Conservation (phyloP, 2,113 vertebrate genomes). For the Pimephales promelas region DNA sequence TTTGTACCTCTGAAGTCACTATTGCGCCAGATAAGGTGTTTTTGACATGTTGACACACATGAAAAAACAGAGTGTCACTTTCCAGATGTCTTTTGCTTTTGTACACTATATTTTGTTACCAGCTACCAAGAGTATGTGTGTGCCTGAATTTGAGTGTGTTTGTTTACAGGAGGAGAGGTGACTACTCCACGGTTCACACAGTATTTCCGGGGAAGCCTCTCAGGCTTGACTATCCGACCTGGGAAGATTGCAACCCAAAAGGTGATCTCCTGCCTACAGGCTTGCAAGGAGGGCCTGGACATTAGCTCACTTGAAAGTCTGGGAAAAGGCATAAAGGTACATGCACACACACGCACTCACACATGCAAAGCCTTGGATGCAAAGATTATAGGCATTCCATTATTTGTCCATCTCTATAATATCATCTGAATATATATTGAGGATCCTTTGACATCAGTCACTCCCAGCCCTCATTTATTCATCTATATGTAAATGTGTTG, state of each 20-base stretch:
- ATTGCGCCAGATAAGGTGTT: background rate
- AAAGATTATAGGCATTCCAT: background rate
- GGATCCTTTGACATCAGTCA: slow-evolving; percentile 31
- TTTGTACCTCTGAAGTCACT: background rate
- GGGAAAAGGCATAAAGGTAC: slow-evolving; percentile 86
- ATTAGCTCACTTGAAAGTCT: slow-evolving; percentile 87
- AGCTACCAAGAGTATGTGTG: background rate
- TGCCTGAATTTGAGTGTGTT: background rate
- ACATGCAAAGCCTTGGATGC: slow-evolving; percentile 12
- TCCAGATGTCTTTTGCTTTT: background rate
- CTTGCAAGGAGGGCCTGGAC: slow-evolving; percentile 90
- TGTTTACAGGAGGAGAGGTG: slow-evolving; percentile 81
- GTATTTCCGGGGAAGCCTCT: slow-evolving; percentile 85
- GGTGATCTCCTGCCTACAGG: slow-evolving; percentile 88
- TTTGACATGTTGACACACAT: slow-evolving; percentile 2
- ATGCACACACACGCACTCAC: background rate
- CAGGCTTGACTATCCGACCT: slow-evolving; percentile 84
- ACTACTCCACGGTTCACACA: slow-evolving; percentile 84
- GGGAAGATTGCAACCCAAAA: slow-evolving; percentile 89
- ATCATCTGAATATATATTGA: slow-evolving; percentile 23
- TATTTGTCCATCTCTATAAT: slow-evolving; percentile 4
- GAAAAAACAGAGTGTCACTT: background rate
- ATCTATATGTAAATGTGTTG: slow-evolving; percentile 44
- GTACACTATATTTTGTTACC: background rate
- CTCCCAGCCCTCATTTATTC: slow-evolving; percentile 32